phyloP scores from a whole-genome alignment of 2,113 vertebrate genomes.

The Narcine bancroftii region DNA sequence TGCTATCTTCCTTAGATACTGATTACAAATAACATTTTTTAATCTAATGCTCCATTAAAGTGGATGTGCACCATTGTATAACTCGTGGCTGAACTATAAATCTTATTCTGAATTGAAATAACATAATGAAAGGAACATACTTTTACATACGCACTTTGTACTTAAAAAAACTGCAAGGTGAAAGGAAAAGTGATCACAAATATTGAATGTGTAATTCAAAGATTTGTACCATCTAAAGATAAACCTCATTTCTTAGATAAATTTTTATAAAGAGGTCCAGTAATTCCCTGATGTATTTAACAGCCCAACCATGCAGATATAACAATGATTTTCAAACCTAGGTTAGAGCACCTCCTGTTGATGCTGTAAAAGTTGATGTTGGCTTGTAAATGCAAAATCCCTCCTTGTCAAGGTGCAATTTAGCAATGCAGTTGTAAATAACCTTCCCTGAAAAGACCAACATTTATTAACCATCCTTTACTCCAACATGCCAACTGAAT shows the following conservation, averaged over 20 bases:
- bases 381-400: neutral
- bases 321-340: slow-evolving; percentile 25
- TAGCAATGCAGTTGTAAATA: too few relatives aligned
- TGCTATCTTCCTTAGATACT: neutral
- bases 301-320: neutral
- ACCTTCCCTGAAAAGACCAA: too few relatives aligned
- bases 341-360: slow-evolving; percentile 28
- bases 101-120: neutral
- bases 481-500: too few relatives aligned
- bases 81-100: neutral
- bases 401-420: neutral
- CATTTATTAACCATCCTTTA: too few relatives aligned
- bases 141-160: neutral
- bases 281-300: neutral
- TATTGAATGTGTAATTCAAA: neutral
- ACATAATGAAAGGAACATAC: neutral
- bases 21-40: slow-evolving; percentile 2
- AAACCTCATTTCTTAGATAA: neutral
- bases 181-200: neutral
- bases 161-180: neutral
- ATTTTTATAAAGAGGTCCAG: slow-evolving; percentile 4
- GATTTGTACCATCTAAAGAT: neutral
- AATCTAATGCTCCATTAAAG: neutral
- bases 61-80: neutral
- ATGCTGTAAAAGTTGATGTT: neutral